Evolutionary conservation across 2,113 vertebrate species (phyloP), one percentile per base, ranked within the genome.

Genomic region (Lamprologus sp.): DNA sequence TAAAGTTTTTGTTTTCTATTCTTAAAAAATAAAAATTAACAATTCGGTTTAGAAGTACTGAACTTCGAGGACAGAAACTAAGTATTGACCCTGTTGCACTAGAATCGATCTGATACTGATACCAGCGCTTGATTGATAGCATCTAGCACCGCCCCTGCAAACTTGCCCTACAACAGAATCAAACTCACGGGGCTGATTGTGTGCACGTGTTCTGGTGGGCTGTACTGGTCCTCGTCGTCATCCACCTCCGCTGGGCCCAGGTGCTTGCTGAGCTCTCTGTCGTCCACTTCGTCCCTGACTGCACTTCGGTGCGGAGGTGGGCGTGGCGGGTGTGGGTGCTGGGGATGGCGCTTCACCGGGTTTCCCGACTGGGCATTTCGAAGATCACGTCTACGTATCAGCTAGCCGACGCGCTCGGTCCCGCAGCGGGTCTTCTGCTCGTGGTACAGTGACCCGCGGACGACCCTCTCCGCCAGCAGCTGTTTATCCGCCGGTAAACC

Each of bases 351-450:
- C 6, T 88, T 86, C 56, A 58, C 26, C 0, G 56, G 26, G 14
- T 58, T 31, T 2, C 26, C 42, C 21, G 1, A 0, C 2, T 45
- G 1, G 5, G 37, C 13, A 5, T 11, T 58, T 4, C 63, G 35
- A 93, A 93, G 1, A 60, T 87, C 6, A 45, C 4, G 23, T 83
- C 89, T 9, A 91, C 79, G 3, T 89, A 92, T 90, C 7, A 87
- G 89, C 90, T 87, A 92, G 84, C 26, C 42, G 17, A 89, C 84
- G 14, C 45, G 47, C 19, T 68, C 60, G 33, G 33, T 68, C 2
- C 87, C 88, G 60, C 55, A 83, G 70, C 82, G 65, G 7, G 9
- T 54, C 60, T 82, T 90, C 68, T 86, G 86, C 35, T 88, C 11
- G 17, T 92, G 90, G 7, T 88, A 90, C 49, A 86, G 4, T 2